These are phyloP conservation scores for Microcebus murinus DNA, from an alignment of 2,113 vertebrate species.

Conservation along the genomic window DNA sequence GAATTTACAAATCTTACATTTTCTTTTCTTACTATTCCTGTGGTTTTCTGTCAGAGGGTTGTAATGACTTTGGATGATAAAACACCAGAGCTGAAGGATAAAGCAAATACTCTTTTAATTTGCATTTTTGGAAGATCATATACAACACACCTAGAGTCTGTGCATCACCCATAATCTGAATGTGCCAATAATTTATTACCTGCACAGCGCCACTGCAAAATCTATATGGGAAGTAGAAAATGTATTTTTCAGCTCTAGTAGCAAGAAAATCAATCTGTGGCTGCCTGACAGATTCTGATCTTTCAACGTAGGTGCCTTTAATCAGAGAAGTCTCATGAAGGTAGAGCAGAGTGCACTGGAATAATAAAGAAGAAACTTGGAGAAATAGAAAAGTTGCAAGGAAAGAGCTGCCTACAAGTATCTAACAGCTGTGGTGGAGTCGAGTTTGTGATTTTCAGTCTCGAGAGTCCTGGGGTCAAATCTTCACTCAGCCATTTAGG, in stretches of 20 bases:
- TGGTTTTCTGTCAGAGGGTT: neutral
- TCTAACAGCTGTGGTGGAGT: rapidly evolving
- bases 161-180: neutral
- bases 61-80: neutral
- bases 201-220: neutral
- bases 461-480: neutral
- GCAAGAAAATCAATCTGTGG: slow-evolving; percentile 61
- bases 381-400: neutral
- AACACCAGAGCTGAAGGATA: neutral
- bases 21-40: neutral
- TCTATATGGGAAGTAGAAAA: slow-evolving; percentile 56
- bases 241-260: slow-evolving; percentile 50
- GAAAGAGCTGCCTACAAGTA: neutral
- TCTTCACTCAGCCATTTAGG: neutral
- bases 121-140: slow-evolving; percentile 40
- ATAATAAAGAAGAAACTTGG: neutral
- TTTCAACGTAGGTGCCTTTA: slow-evolving; percentile 47
- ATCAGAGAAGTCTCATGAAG: slow-evolving; percentile 40
- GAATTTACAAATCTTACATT: neutral
- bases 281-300: slow-evolving; percentile 32
- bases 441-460: neutral
- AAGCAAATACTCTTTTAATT: neutral
- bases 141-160: neutral
- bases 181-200: slow-evolving; percentile 63
- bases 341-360: neutral